A percentile compares a stretch with the other conserved stretches of the same genome.
phyloP scores from a whole-genome alignment of 2,888 invertebrate species.

The Emesis furor region DNA sequence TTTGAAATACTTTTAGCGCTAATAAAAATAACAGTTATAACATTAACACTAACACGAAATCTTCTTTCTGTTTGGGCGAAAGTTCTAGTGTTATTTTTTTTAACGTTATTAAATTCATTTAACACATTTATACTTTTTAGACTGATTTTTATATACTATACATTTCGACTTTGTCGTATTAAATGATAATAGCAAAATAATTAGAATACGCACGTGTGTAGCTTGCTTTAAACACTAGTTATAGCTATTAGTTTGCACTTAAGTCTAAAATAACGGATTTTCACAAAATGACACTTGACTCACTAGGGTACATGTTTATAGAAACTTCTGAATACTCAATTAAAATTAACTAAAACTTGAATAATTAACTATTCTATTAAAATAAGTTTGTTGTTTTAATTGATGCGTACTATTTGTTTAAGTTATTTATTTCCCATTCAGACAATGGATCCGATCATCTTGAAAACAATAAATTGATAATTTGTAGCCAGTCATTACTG shows the following conservation, averaged over 20 bases:
- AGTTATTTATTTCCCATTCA: too few relatives aligned
- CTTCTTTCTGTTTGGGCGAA: not conserved
- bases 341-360: not conserved
- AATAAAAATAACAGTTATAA: not conserved
- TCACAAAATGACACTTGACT: not conserved
- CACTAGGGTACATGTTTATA: not conserved
- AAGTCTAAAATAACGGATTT: not conserved
- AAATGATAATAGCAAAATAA: constrained; percentile 20
- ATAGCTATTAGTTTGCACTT: constrained; percentile 23
- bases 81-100: not conserved
- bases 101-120: not conserved
- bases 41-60: not conserved
- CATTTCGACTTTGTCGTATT: constrained; percentile 18
- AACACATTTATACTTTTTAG: not conserved
- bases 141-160: constrained; percentile 13
- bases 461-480: too few relatives aligned
- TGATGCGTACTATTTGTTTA: too few relatives aligned
- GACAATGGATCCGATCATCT: too few relatives aligned
- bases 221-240: constrained; percentile 18
- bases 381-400: too few relatives aligned
- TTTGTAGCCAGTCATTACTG: too few relatives aligned
- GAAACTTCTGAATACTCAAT: not conserved
- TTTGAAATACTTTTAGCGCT: not conserved
- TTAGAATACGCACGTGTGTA: constrained; percentile 21
- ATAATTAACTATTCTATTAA: not conserved